Percentiles rank a stretch among this genome's conserved stretches.
Conservation (phyloP, 2,888 invertebrate genomes). For the Uropetala carovei region DNA sequence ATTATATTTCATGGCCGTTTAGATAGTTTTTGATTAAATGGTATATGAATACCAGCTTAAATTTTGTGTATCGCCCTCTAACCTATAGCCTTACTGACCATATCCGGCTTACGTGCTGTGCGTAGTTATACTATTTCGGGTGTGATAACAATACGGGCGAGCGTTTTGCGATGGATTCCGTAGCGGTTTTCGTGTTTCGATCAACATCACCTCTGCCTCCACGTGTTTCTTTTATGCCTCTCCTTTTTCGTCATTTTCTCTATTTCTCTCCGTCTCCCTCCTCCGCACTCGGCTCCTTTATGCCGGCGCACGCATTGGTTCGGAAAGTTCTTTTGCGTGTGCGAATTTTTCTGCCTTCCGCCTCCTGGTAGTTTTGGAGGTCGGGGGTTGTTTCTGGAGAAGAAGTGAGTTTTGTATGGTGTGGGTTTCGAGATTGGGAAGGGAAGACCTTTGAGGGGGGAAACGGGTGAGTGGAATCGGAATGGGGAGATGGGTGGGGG, state of each 20-base stretch:
- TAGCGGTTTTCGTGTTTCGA: too few relatives aligned
- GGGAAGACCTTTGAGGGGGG: background rate
- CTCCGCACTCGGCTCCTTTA: background rate
- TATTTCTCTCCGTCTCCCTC: background rate
- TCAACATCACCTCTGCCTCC: too few relatives aligned
- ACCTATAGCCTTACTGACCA: too few relatives aligned
- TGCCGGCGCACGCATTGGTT: background rate
- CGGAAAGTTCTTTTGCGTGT: slow-evolving; percentile 19
- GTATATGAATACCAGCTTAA: too few relatives aligned
- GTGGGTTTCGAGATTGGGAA: background rate
- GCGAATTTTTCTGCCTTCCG: slow-evolving; percentile 38
- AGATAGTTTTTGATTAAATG: too few relatives aligned
- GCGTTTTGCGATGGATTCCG: too few relatives aligned
- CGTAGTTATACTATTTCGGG: too few relatives aligned
- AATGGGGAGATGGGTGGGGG: background rate
- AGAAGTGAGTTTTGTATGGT: slow-evolving; percentile 26
- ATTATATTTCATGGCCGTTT: too few relatives aligned
- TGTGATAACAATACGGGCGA: too few relatives aligned
- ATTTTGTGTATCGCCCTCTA: too few relatives aligned
- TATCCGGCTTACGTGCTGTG: too few relatives aligned
- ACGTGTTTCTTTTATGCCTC: background rate
- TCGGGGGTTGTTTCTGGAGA: slow-evolving; percentile 35
- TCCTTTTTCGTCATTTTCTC: background rate
- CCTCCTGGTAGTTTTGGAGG: background rate
- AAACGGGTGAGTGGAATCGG: background rate